Evolutionary conservation across 1,140 invertebrate species (phyloP).

Genomic region (Tetranychus cinnabarinus): DNA sequence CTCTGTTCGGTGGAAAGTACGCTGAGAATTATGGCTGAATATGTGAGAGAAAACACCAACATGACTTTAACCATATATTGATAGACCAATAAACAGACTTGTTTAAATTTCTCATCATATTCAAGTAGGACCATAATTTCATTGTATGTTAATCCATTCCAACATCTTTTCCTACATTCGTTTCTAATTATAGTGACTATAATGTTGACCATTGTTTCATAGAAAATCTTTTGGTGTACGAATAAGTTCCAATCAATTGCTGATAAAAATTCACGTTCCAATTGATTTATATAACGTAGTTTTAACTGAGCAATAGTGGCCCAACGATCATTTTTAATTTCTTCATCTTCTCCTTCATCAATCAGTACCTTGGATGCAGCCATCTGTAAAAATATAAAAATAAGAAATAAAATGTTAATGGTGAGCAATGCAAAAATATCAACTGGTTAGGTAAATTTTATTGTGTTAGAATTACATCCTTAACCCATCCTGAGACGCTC

Average conservation of each 20-base stretch:
- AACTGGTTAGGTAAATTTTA: neutral
- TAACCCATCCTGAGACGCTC: too few relatives aligned
- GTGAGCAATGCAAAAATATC: neutral
- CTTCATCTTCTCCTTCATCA: constrained; percentile 68
- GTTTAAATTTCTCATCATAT: neutral
- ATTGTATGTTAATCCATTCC: neutral
- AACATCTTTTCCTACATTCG: constrained; percentile 4
- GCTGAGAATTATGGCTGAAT: neutral
- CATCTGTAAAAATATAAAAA: constrained; percentile 36
- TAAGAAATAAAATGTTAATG: constrained; percentile 10
- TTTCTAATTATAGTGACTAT: constrained; percentile 6
- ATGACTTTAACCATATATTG: neutral
- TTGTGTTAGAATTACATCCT: too few relatives aligned
- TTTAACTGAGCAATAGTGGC: constrained; percentile 49
- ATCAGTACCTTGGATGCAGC: constrained; percentile 81
- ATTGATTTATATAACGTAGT: constrained; percentile 43
- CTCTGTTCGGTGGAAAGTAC: neutral
- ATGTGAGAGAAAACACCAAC: neutral
- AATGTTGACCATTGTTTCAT: constrained; percentile 4
- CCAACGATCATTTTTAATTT: constrained; percentile 42
- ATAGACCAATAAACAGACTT: neutral
- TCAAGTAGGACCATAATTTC: neutral
- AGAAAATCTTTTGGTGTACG: constrained; percentile 8
- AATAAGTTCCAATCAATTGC: constrained; percentile 33
- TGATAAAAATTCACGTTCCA: constrained; percentile 64